These are phyloP conservation scores for Zoanthus sociatus DNA, from an alignment of 92 coral and sea anemone species.

Conservation along the genomic window DNA sequence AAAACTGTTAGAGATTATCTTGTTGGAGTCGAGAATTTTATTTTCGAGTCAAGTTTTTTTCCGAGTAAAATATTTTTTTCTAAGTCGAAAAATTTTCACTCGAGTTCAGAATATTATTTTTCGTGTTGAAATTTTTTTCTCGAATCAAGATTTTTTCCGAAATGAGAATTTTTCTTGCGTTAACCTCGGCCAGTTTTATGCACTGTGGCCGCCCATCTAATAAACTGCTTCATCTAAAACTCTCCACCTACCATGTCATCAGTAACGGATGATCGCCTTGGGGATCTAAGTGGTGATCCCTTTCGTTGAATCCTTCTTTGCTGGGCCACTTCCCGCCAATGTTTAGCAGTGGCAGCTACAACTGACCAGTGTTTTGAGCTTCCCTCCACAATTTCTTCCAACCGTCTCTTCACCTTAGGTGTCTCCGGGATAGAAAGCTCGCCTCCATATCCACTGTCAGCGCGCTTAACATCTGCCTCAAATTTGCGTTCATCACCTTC, in stretches of 20 bases:
- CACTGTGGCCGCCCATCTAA: not conserved
- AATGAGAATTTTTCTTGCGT: too few relatives aligned
- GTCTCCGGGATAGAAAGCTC: slow-evolving; percentile 72
- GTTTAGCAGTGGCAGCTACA: slow-evolving; percentile 88
- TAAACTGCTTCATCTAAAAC: too few relatives aligned
- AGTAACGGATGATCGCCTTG: slow-evolving; percentile 52
- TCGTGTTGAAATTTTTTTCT: too few relatives aligned
- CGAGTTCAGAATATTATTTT: too few relatives aligned
- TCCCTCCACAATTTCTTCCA: slow-evolving; percentile 90
- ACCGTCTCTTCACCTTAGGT: slow-evolving; percentile 74
- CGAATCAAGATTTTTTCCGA: too few relatives aligned
- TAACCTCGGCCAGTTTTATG: too few relatives aligned
- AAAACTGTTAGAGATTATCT: too few relatives aligned
- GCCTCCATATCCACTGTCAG: slow-evolving; percentile 97
- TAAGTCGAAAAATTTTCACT: too few relatives aligned
- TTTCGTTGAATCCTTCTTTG: slow-evolving; percentile 54
- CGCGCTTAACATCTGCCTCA: slow-evolving; percentile 90
- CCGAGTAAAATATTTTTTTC: too few relatives aligned
- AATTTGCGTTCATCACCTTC: slow-evolving; percentile 51
- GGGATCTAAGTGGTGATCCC: slow-evolving; percentile 45
- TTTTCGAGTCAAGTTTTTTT: too few relatives aligned
- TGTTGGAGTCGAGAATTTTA: too few relatives aligned
- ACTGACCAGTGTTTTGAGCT: slow-evolving; percentile 93
- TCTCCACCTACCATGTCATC: slow-evolving; percentile 77
- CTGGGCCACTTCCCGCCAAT: slow-evolving; percentile 88